Conservation (phyloP, 2,888 invertebrate species). For the Erebia epiphron region DNA sequence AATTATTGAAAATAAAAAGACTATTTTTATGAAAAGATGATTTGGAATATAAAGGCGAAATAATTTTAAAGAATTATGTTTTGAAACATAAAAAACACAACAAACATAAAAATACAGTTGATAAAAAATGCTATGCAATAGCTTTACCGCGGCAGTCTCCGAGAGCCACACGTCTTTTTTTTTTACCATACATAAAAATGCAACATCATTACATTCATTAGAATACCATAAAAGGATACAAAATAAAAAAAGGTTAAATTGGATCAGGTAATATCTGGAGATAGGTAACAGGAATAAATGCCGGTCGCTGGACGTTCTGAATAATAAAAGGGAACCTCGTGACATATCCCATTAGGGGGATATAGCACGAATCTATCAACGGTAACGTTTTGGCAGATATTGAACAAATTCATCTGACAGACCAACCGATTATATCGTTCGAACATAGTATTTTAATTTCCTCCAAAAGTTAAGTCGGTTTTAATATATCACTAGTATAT, state of each 20-base stretch:
- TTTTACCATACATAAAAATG: neutral
- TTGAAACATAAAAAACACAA: no score
- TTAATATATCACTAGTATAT: no score
- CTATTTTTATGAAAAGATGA: no score
- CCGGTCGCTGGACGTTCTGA: slow-evolving; percentile 27
- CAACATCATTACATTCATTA: neutral
- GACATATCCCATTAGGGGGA: slow-evolving; percentile 31
- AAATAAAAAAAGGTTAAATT: slow-evolving; percentile 13
- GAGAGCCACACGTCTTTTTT: no score
- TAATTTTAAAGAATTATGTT: no score
- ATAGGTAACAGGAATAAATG: slow-evolving; percentile 22
- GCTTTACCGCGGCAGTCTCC: no score
- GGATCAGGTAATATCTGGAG: slow-evolving; percentile 21
- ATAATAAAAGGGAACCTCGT: slow-evolving; percentile 30
- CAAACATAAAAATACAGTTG: no score
- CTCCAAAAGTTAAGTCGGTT: no score
- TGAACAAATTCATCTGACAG: slow-evolving; percentile 16
- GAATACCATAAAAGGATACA: neutral
- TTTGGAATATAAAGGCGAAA: no score
- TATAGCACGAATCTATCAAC: slow-evolving; percentile 26
- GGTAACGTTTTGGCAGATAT: slow-evolving; percentile 14
- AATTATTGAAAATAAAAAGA: no score
- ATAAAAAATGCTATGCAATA: no score
- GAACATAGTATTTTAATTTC: no score
- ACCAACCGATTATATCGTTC: neutral